These are phyloP conservation scores for Australoheros facetus DNA, from an alignment of 2,797 vertebrate species.

Conservation along the genomic window DNA sequence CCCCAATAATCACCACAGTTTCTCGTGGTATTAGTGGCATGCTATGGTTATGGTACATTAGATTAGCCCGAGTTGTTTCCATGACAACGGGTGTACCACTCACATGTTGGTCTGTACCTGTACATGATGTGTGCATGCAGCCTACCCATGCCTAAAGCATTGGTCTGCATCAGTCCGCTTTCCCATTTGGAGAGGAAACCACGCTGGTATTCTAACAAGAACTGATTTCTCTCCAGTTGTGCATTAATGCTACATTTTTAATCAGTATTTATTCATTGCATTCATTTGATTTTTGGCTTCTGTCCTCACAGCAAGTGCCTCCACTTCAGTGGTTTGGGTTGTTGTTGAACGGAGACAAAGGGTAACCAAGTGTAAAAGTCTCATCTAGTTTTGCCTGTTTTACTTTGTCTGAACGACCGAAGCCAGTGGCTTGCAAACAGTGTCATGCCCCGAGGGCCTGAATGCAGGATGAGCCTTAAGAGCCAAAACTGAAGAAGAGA, in stretches of 20 bases:
- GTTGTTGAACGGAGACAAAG: slow-evolving; percentile 45
- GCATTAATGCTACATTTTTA: slow-evolving; percentile 18
- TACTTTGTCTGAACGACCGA: slow-evolving; percentile 63
- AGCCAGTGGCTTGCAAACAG: slow-evolving; percentile 50
- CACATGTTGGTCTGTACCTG: slow-evolving; percentile 63
- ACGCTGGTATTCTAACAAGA: background rate
- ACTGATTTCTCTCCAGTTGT: background rate
- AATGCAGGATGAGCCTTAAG: slow-evolving; percentile 60
- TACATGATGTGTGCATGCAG: slow-evolving; percentile 39
- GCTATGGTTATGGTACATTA: slow-evolving; percentile 53
- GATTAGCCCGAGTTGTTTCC: slow-evolving; percentile 77
- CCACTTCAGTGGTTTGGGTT: slow-evolving; percentile 35
- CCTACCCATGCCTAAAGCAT: slow-evolving; percentile 28
- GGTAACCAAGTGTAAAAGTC: slow-evolving; percentile 62
- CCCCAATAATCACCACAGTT: slow-evolving; percentile 1
- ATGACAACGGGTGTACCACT: slow-evolving; percentile 71
- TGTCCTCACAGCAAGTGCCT: slow-evolving; percentile 23
- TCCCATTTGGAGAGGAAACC: background rate
- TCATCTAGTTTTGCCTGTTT: slow-evolving; percentile 67
- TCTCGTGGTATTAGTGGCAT: slow-evolving; percentile 36
- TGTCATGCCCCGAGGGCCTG: slow-evolving; percentile 51
- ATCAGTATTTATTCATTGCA: background rate
- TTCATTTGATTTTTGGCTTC: slow-evolving; percentile 12
- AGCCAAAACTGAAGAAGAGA: slow-evolving; percentile 38
- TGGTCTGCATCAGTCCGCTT: background rate